These are phyloP conservation scores for Eurois occulta DNA, from an alignment of 2,888 invertebrate species.

Conservation along the genomic window DNA sequence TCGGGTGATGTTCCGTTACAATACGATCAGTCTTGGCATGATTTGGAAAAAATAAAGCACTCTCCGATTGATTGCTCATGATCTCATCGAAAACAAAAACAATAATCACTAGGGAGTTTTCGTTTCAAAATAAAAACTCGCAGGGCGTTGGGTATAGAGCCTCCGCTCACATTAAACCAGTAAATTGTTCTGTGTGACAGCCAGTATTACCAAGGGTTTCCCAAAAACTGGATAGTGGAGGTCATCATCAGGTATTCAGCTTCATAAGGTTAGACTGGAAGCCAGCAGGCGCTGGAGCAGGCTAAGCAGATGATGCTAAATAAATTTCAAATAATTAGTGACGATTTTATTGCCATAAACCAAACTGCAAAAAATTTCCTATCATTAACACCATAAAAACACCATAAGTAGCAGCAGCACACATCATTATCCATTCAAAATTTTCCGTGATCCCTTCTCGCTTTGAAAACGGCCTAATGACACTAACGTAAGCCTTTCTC, in stretches of 20 bases:
- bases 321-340: not conserved
- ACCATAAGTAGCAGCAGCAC: slow-evolving; percentile 20
- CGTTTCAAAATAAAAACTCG: not conserved
- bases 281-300: no score
- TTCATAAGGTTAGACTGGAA: not conserved
- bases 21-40: slow-evolving; percentile 12
- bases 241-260: not conserved
- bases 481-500: slow-evolving; percentile 49
- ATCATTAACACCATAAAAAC: slow-evolving; percentile 2
- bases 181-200: not conserved
- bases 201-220: not conserved
- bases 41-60: slow-evolving; percentile 21
- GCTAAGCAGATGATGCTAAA: no score
- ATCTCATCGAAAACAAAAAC: not conserved
- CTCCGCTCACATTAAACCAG: not conserved
- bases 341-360: not conserved
- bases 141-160: not conserved
- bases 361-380: not conserved
- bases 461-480: slow-evolving; percentile 55
- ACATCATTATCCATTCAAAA: slow-evolving; percentile 53
- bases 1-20: slow-evolving; percentile 63
- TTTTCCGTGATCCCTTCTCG: slow-evolving; percentile 18
- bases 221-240: not conserved
- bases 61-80: slow-evolving; percentile 14
- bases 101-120: not conserved